These are phyloP conservation scores for Volucella zonaria DNA, from an alignment of 2,888 invertebrate species.

Conservation along the genomic window DNA sequence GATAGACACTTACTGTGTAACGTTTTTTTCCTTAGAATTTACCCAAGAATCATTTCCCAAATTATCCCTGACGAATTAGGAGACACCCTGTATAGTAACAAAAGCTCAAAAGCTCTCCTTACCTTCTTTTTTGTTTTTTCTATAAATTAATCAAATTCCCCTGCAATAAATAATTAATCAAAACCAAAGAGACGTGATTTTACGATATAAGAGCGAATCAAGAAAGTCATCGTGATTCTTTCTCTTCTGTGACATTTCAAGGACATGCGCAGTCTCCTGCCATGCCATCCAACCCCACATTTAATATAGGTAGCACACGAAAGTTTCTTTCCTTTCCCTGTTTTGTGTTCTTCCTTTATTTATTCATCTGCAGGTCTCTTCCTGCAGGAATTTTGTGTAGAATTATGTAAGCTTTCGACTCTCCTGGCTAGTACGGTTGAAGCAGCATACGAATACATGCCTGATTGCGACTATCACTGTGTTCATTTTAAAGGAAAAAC, in stretches of 20 bases:
- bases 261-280: constrained; percentile 29
- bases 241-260: neutral
- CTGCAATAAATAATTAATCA: neutral
- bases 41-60: too few species aligned
- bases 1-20: too few species aligned
- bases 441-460: constrained; percentile 36
- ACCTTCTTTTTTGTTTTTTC: neutral
- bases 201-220: constrained; percentile 57
- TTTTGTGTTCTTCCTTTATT: constrained; percentile 14
- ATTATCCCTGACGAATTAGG: too few species aligned
- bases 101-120: neutral
- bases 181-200: constrained; percentile 28
- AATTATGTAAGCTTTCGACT: constrained; percentile 67
- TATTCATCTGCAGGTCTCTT: constrained; percentile 28
- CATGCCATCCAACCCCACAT: constrained; percentile 15
- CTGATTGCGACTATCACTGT: constrained; percentile 13
- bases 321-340: neutral
- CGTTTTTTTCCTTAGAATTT: too few species aligned
- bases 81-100: too few species aligned
- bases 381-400: constrained; percentile 44
- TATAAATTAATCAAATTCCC: neutral
- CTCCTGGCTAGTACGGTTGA: constrained; percentile 16
- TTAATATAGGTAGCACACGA: constrained; percentile 23
- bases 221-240: neutral
- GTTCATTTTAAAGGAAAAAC: constrained; percentile 32